Base-by-base conservation (phyloP, 2,888 invertebrate genomes). In the Melinaea marsaeus region DNA sequence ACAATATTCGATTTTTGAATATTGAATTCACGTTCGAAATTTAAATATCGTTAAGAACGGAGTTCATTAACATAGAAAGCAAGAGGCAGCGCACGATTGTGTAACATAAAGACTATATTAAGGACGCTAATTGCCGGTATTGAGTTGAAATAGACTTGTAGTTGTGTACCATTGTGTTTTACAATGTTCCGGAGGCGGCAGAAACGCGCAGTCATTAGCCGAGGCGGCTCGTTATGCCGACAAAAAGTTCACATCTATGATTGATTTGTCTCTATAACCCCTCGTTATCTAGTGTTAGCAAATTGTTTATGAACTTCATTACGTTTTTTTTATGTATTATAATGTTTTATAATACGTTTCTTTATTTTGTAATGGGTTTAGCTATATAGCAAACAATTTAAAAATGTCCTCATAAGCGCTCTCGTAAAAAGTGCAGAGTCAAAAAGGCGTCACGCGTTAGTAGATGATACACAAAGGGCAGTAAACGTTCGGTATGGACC, bases 361-460 rank as follows among this genome's bases (percentile, higher is more conserved):
- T 64, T 57, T 61, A 58, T 61, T 57, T 58, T 32, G 45, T 32
- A 57, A 58, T 57, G 55, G 64, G 58, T 51, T n/a, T 48, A n/a
- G 55, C 45, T 46, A 58, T 46, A 58, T 61, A 46, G 55, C 55
- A 64, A 64, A 64, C 64, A 84, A 82, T 84, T 71, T 69, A 70
- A 71, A 69, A 84, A 81, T 82, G 81, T 42, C 1, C 77, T 80
- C 80, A 85, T 87, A 83, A 88, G 84, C 82, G 78, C 85, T 82
- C 87, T 88, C 73, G 78, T 86, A 86, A 88, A 88, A 88, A 89
- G 87, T 89, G 88, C 85, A 84, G 84, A 88, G 88, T 89, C 88
- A 86, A 90, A 88, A 88, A 87, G 88, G 86, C 86, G 86, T 88
- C 81, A 86, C 88, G 87, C 86, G 85, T 84, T 83, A 83, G 85